Conservation (phyloP, 2,888 invertebrate species). For the Serrognathus titanus region DNA sequence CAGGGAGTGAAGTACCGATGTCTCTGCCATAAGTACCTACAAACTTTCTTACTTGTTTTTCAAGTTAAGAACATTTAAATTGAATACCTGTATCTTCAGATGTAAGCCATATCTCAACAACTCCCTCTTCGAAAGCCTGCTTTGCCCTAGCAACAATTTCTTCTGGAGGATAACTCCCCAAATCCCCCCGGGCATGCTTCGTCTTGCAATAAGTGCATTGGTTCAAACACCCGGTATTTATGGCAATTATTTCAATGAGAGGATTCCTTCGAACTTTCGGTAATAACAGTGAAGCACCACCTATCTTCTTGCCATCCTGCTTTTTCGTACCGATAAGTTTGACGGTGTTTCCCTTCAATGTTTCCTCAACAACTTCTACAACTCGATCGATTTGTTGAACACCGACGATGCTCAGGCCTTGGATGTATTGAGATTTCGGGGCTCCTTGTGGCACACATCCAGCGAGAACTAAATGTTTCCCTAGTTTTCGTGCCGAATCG, state of each 20-base stretch:
- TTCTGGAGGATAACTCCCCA: slow-evolving; percentile 89
- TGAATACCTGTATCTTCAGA: slow-evolving; percentile 88
- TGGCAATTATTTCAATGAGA: slow-evolving; percentile 93
- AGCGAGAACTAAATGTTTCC: slow-evolving; percentile 89
- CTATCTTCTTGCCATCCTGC: slow-evolving; percentile 70
- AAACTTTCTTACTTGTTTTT: slow-evolving; percentile 2
- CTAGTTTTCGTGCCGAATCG: slow-evolving; percentile 65
- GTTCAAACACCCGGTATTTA: slow-evolving; percentile 95
- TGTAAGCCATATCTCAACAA: slow-evolving; percentile 95
- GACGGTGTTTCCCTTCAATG: slow-evolving; percentile 73
- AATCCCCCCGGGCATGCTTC: slow-evolving; percentile 92
- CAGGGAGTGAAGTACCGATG: slow-evolving; percentile 84
- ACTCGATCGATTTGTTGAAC: slow-evolving; percentile 98
- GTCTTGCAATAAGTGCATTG: slow-evolving; percentile 99
- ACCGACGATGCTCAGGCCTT: slow-evolving; percentile 90
- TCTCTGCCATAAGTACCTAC: slow-evolving; percentile 89
- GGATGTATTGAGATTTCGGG: slow-evolving; percentile 65
- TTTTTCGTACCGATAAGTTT: slow-evolving; percentile 74
- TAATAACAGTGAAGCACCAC: slow-evolving; percentile 81
- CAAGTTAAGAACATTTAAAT: neutral
- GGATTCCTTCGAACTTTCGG: slow-evolving; percentile 97
- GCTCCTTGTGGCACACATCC: slow-evolving; percentile 97
- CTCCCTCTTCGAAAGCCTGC: slow-evolving; percentile 88
- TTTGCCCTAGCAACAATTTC: slow-evolving; percentile 84
- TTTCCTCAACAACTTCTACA: slow-evolving; percentile 97